phyloP scores from a whole-genome alignment of 2,888 invertebrate species.

The Onchidella celtica region DNA sequence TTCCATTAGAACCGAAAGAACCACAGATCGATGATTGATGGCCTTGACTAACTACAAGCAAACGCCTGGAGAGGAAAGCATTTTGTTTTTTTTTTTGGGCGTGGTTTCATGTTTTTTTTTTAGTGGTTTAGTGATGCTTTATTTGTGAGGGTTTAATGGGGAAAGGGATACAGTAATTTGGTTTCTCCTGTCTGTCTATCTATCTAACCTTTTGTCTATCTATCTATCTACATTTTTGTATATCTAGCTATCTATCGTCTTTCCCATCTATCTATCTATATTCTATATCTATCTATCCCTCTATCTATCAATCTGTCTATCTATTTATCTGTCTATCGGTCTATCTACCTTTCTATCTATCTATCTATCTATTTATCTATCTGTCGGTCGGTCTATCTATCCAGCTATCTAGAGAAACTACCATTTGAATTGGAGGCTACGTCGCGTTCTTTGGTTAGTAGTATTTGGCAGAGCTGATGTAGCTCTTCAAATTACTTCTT shows the following conservation, averaged over 20 bases:
- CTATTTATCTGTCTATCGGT: neutral
- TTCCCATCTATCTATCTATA: neutral
- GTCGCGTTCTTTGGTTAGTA: neutral
- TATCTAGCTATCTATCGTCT: neutral
- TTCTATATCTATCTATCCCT: neutral
- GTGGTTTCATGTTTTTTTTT: no score
- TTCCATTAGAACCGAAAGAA: no score
- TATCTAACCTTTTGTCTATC: slow-evolving; percentile 16
- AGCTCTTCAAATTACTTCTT: neutral
- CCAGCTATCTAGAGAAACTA: neutral
- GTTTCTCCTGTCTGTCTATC: neutral
- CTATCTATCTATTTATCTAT: neutral
- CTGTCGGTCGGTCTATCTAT: neutral
- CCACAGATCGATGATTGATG: no score
- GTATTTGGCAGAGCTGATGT: neutral
- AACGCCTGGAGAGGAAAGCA: no score
- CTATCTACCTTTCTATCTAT: neutral
- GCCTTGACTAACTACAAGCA: no score
- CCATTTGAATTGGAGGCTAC: no score
- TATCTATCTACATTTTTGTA: neutral
- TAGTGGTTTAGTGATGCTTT: no score
- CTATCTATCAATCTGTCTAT: neutral
- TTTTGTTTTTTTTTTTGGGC: no score
- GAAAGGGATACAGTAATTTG: neutral
- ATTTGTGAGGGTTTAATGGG: no score